phyloP scores from a whole-genome alignment of 2,113 vertebrate species.

The Leiothrix lutea region DNA sequence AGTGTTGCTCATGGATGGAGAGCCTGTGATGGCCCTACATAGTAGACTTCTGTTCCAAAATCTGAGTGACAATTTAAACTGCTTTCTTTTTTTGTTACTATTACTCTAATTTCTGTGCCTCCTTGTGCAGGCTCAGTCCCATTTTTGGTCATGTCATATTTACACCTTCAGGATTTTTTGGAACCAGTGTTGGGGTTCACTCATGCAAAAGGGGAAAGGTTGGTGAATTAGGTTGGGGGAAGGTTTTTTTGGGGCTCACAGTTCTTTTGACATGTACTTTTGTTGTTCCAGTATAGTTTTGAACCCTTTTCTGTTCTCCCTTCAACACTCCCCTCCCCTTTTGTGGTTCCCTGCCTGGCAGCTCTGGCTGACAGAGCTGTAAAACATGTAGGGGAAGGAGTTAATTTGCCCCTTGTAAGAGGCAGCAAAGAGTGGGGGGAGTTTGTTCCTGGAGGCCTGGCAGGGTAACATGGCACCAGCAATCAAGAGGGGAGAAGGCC shows the following conservation, averaged over 20 bases:
- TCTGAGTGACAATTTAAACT: neutral
- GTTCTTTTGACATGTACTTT: neutral
- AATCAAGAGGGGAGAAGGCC: accelerated
- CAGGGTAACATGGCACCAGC: neutral
- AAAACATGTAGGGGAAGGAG: neutral
- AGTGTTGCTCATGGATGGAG: neutral
- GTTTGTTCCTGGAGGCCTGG: neutral
- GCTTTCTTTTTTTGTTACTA: neutral
- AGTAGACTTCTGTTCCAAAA: neutral
- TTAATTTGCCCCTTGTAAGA: neutral
- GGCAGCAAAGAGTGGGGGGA: neutral
- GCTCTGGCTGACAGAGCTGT: neutral
- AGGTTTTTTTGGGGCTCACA: neutral
- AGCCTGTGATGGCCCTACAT: accelerated
- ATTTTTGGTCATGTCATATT: neutral
- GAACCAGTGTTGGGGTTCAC: too few relatives aligned
- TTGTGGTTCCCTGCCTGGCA: neutral
- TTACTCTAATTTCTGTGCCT: neutral
- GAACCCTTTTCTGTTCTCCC: neutral
- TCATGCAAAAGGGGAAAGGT: neutral
- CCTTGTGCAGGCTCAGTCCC: neutral
- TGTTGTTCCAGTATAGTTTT: neutral
- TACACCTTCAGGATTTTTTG: neutral
- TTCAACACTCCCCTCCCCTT: neutral
- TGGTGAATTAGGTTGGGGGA: neutral